These are phyloP conservation scores for Brevimyrus niger DNA, from an alignment of 2,113 vertebrate genomes.

Conservation along the genomic window DNA sequence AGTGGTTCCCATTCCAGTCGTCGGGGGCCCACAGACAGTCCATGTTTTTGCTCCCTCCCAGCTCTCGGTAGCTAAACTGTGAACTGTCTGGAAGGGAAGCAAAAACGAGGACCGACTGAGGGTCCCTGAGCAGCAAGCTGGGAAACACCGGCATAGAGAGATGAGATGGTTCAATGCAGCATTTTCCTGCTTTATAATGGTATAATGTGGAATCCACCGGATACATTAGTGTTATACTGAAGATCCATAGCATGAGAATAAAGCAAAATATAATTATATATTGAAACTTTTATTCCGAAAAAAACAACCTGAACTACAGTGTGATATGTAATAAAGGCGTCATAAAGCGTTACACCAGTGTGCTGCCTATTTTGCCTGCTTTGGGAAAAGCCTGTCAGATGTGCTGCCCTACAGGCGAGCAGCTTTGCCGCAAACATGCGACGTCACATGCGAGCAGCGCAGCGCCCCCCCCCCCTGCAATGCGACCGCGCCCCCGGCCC, in stretches of 20 bases:
- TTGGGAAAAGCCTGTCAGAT: background rate
- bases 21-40: background rate
- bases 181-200: background rate
- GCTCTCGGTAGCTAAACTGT: background rate
- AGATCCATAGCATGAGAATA: background rate
- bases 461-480: too few species aligned
- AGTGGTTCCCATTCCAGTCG: background rate
- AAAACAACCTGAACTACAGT: background rate
- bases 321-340: background rate
- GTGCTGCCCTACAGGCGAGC: background rate
- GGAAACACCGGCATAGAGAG: background rate
- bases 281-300: background rate
- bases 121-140: background rate
- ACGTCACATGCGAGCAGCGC: background rate
- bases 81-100: background rate
- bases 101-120: background rate
- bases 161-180: background rate
- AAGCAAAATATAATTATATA: background rate
- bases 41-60: background rate
- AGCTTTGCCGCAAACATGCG: background rate
- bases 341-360: background rate
- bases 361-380: background rate
- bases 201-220: background rate
- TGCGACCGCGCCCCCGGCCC: constrained; percentile 23
- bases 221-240: background rate